Conservation (phyloP, 2,888 invertebrate genomes). For the Leptura quadrifasciata region DNA sequence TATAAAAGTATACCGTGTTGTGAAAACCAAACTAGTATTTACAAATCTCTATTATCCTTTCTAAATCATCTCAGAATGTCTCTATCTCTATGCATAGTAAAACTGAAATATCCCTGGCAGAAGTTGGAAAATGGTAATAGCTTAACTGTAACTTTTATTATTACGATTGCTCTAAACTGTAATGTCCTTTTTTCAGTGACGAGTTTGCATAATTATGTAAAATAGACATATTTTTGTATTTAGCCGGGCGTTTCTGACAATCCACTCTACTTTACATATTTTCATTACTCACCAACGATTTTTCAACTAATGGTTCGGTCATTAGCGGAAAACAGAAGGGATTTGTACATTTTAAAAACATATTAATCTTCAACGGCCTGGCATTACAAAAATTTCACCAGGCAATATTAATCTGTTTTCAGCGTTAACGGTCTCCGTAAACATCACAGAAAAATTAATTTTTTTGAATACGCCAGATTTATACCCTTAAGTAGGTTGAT, state of each 20-base stretch:
- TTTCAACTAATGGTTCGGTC: constrained; percentile 18
- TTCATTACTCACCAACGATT: constrained; percentile 8
- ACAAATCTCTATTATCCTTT: not conserved
- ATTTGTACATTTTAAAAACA: constrained; percentile 18
- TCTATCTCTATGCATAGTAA: not conserved
- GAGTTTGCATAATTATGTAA: constrained; percentile 29
- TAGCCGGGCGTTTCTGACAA: constrained; percentile 14
- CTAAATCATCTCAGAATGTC: not conserved
- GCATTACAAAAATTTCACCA: constrained; percentile 5
- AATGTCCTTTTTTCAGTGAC: constrained; percentile 20
- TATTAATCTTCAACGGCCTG: constrained; percentile 9
- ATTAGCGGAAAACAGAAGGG: constrained; percentile 8
- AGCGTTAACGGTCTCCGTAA: not conserved
- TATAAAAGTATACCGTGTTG: no score
- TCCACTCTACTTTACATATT: constrained; percentile 17
- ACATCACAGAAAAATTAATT: not conserved
- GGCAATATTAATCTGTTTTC: constrained; percentile 9
- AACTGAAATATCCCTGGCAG: not conserved
- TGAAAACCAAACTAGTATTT: not conserved
- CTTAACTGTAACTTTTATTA: constrained; percentile 21
- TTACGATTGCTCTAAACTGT: constrained; percentile 22
- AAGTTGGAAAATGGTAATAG: not conserved
- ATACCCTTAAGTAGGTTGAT: constrained; percentile 3
- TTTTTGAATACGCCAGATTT: not conserved
- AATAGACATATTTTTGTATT: constrained; percentile 24